Conservation (phyloP, 2,888 invertebrate genomes). For the Monochamus alternatus region DNA sequence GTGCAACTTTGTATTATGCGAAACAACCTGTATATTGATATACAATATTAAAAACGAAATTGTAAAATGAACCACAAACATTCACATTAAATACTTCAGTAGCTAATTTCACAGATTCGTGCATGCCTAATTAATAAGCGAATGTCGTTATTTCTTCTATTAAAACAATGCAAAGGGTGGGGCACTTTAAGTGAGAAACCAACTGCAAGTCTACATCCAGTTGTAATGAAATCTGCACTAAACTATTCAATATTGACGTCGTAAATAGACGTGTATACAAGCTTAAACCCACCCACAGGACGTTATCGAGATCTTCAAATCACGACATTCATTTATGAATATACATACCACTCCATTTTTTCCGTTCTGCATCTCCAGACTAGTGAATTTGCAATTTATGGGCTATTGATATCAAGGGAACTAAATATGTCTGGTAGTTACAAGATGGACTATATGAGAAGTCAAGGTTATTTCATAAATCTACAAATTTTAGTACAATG, state of each 20-base stretch:
- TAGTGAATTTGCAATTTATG: conserved; percentile 44
- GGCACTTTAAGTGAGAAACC: neutral
- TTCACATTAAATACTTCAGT: too few species aligned
- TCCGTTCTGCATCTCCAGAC: conserved; percentile 35
- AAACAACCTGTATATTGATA: too few species aligned
- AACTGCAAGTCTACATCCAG: neutral
- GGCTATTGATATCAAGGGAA: conserved; percentile 32
- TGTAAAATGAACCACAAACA: too few species aligned
- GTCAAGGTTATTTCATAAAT: neutral
- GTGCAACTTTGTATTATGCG: too few species aligned
- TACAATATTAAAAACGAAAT: too few species aligned
- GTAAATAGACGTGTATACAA: conserved; percentile 42
- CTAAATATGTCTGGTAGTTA: conserved; percentile 8
- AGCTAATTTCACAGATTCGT: too few species aligned
- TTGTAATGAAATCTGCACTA: conserved; percentile 40
- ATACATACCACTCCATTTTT: conserved; percentile 51
- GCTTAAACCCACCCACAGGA: conserved; percentile 45
- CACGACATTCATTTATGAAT: conserved; percentile 52
- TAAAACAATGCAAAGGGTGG: neutral
- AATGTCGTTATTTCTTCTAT: too few species aligned
- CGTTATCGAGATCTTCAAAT: conserved; percentile 50
- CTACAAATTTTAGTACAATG: too few species aligned
- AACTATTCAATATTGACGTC: conserved; percentile 44
- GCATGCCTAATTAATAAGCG: too few species aligned
- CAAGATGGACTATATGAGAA: conserved; percentile 8